Conservation (phyloP, 2,888 invertebrate species). For the Drosophila meridiana region DNA sequence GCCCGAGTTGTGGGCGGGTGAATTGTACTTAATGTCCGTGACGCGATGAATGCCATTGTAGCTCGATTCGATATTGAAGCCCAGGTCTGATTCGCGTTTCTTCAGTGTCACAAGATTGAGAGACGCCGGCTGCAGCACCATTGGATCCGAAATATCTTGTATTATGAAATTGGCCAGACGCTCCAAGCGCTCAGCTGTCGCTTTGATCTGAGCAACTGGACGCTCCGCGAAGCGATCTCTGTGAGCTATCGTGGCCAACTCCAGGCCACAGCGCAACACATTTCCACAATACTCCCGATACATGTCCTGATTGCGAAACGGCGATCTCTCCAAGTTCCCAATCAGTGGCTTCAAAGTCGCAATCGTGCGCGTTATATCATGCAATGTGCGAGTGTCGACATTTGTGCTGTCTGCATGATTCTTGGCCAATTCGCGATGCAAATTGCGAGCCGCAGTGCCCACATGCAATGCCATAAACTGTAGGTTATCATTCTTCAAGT, state of each 20-base stretch:
- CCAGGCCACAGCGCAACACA: constrained; percentile 91
- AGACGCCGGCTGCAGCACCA: constrained; percentile 96
- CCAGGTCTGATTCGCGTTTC: constrained; percentile 94
- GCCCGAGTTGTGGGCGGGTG: constrained; percentile 95
- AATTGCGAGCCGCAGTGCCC: constrained; percentile 92
- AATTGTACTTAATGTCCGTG: constrained; percentile 95
- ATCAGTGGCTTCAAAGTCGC: constrained; percentile 94
- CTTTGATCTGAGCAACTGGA: constrained; percentile 90
- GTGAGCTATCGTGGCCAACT: constrained; percentile 96
- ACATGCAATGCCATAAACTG: constrained; percentile 94
- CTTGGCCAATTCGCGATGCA: constrained; percentile 89
- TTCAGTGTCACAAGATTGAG: constrained; percentile 94
- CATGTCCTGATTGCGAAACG: constrained; percentile 85
- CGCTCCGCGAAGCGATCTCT: constrained; percentile 95
- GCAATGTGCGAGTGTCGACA: constrained; percentile 92
- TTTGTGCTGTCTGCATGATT: constrained; percentile 86
- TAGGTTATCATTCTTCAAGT: constrained; percentile 95
- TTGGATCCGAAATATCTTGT: constrained; percentile 94
- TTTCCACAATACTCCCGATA: constrained; percentile 90
- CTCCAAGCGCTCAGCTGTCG: constrained; percentile 90
- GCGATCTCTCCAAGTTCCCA: constrained; percentile 93
- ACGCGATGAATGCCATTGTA: constrained; percentile 93
- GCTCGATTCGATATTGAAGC: constrained; percentile 94
- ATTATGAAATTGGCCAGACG: constrained; percentile 94
- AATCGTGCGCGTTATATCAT: constrained; percentile 94